Evolutionary conservation across 2,113 vertebrate species (phyloP), one percentile per base, ranked within the genome.

Genomic region (Edolisoma coerulescens): DNA sequence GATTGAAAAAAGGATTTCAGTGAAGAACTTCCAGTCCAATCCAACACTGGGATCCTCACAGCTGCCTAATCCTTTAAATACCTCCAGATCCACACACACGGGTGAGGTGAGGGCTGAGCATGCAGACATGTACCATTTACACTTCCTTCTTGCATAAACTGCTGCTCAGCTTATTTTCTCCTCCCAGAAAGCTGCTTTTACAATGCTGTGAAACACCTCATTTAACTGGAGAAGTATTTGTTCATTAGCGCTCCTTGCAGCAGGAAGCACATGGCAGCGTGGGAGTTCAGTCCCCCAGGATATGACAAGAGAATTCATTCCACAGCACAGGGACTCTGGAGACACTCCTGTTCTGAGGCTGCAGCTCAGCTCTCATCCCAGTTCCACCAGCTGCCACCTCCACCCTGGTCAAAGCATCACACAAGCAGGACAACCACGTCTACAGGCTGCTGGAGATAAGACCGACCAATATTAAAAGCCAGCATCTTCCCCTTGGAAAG

Each of bases 111-210:
- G 35, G 41, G n/a, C 53, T 80, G 75, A 33, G 47, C 11, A 9
- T 23, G 71, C 53, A 76, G 57, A 22, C 56, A 24, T 17, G 65
- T 44, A 64, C 75, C 69, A 27, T 49, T 65, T 50, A 33, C 50
- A 73, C 35, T 65, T 79, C 52, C 49, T 80, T 67, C 83, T 53
- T 65, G 30, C n/a, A 27, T 50, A 61, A 94, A 27, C 59, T 68
- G 32, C 83, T 67, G 90, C 68, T 92, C 92, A 74, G 67, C 63
- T 93, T 85, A 70, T 90, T 88, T 94, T 90, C 90, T 70, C 47
- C 90, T 93, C 75, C 44, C 94, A 86, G 90, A 94, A 94, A 97
- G 45, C 88, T 86, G 90, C 49, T 95, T 93, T 85, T 85, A 87
- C 41, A 97, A 69, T 37, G 65, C 59, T 57, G 75, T 70, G 95